phyloP scores from a whole-genome alignment of 2,888 invertebrate genomes.

The Drosophila lacicola region DNA sequence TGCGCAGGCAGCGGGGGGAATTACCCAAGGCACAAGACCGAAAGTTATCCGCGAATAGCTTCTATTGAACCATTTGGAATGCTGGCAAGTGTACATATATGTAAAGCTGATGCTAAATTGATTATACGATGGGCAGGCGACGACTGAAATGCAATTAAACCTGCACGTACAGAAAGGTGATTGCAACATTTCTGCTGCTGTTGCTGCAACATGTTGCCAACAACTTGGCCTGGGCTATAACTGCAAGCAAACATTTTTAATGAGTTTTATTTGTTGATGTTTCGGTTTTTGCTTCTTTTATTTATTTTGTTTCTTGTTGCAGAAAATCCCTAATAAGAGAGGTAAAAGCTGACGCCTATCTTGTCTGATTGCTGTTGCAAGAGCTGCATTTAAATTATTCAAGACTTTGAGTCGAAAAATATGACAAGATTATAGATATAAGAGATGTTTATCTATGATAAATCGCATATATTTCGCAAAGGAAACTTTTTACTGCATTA shows the following conservation, averaged over 20 bases:
- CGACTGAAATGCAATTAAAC: slow-evolving; percentile 27
- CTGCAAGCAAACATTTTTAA: slow-evolving; percentile 59
- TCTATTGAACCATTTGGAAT: slow-evolving; percentile 37
- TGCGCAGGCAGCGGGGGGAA: slow-evolving; percentile 34
- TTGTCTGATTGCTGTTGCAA: slow-evolving; percentile 41
- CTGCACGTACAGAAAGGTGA: slow-evolving; percentile 15
- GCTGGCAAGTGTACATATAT: slow-evolving; percentile 36
- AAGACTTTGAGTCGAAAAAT: not conserved
- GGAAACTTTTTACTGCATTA: too few relatives aligned
- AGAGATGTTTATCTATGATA: too few relatives aligned
- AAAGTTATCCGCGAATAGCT: slow-evolving; percentile 28
- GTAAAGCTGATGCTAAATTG: slow-evolving; percentile 44
- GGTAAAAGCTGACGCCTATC: slow-evolving; percentile 48
- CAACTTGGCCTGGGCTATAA: slow-evolving; percentile 31
- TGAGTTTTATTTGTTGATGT: slow-evolving; percentile 45
- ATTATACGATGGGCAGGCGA: slow-evolving; percentile 29
- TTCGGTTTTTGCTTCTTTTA: slow-evolving; percentile 8
- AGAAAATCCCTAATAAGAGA: slow-evolving; percentile 32
- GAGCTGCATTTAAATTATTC: slow-evolving; percentile 17
- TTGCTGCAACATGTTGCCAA: slow-evolving; percentile 64
- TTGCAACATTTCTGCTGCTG: slow-evolving; percentile 47
- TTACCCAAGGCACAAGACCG: slow-evolving; percentile 25
- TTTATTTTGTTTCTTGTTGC: slow-evolving; percentile 11
- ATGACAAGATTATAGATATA: not conserved
- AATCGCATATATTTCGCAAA: too few relatives aligned